phyloP scores from a whole-genome alignment of 2,888 invertebrate genomes.

The Agelastica alni region DNA sequence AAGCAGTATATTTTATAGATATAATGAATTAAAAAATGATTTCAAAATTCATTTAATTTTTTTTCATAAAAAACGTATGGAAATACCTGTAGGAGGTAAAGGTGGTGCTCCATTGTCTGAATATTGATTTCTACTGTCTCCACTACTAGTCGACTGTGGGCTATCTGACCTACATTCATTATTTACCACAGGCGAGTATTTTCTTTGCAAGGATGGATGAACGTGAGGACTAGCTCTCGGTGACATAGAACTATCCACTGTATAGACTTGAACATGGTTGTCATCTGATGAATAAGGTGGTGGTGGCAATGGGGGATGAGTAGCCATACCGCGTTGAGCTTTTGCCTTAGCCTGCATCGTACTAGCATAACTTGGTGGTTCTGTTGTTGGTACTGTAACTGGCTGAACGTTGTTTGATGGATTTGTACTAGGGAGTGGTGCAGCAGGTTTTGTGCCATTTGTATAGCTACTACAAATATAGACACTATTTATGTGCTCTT shows the following conservation, averaged over 20 bases:
- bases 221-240: conserved; percentile 59
- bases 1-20: too few species aligned
- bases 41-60: too few species aligned
- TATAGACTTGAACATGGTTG: conserved; percentile 49
- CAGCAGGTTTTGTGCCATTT: conserved; percentile 53
- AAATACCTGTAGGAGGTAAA: conserved; percentile 58
- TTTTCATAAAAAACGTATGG: too few species aligned
- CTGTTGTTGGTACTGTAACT: conserved; percentile 71
- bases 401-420: conserved; percentile 55
- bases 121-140: conserved; percentile 58
- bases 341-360: conserved; percentile 77
- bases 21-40: too few species aligned
- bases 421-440: conserved; percentile 48
- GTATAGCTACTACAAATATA: conserved; percentile 44
- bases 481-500: too few species aligned
- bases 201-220: conserved; percentile 71
- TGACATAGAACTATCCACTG: conserved; percentile 57
- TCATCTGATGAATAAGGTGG: conserved; percentile 65
- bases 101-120: conserved; percentile 52
- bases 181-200: conserved; percentile 67
- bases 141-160: conserved; percentile 56
- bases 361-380: conserved; percentile 90
- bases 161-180: conserved; percentile 62
- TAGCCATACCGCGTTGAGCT: conserved; percentile 63
- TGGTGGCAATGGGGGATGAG: conserved; percentile 69